Evolutionary conservation across 1,140 invertebrate genomes (phyloP).

Genomic region (Drosophila pseudoobscura): DNA sequence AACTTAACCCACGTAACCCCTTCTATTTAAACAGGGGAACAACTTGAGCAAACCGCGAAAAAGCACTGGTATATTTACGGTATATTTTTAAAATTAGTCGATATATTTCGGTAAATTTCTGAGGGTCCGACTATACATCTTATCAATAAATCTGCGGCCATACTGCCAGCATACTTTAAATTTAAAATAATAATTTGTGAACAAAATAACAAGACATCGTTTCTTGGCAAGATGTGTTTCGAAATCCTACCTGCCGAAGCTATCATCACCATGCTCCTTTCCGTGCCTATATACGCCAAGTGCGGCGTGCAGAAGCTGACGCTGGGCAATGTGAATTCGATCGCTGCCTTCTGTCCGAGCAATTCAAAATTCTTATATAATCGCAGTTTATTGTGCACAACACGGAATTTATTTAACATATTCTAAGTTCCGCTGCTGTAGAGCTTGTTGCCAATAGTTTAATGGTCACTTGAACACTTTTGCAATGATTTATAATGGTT

Average conservation of each 20-base stretch:
- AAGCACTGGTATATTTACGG: too few species aligned
- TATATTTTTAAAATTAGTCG: too few species aligned
- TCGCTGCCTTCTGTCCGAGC: conserved; percentile 17
- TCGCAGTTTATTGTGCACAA: conserved; percentile 45
- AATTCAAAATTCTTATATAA: conserved; percentile 79
- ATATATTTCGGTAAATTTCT: too few species aligned
- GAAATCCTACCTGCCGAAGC: conserved; percentile 86
- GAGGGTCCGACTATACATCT: too few species aligned
- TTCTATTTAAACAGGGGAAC: too few species aligned
- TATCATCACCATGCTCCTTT: conserved; percentile 85
- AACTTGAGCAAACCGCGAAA: too few species aligned
- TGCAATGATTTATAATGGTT: conserved; percentile 29
- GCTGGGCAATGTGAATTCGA: conserved; percentile 85
- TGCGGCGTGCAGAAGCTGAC: conserved; percentile 86
- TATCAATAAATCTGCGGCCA: too few species aligned
- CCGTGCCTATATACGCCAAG: conserved; percentile 85
- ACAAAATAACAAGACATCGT: too few species aligned
- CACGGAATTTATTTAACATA: conserved; percentile 64
- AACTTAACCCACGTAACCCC: too few species aligned
- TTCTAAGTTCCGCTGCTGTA: conserved; percentile 9
- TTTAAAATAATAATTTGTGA: too few species aligned
- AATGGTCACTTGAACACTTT: conserved; percentile 11
- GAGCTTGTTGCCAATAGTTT: conserved; percentile 3
- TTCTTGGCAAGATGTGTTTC: not conserved
- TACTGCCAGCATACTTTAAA: too few species aligned